Base-by-base conservation (phyloP, 1,140 invertebrate genomes). In the Orius laevigatus region DNA sequence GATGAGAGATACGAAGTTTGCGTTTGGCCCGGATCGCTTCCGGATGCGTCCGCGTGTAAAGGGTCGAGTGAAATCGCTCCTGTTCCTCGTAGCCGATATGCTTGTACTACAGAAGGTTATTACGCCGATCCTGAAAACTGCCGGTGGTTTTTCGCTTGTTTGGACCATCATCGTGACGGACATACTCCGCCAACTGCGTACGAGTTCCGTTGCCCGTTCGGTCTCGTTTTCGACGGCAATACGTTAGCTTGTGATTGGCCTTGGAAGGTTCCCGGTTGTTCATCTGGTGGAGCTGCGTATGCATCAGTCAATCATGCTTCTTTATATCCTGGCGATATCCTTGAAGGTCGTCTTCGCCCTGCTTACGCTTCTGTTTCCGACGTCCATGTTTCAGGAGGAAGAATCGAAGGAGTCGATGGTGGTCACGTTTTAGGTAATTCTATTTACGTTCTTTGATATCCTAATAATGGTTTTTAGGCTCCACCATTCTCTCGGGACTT, bases 41-140 rank as follows among this genome's bases (percentile, higher is more conserved):
- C 79, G 0, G 65, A 78, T 60, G 75, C 78, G 5, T 72, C 76
- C 4, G 74, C 81, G 4, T 87, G 83, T 60, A 73, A 61, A 46
- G 58, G 79, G 55, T 76, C 79, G 53, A 76, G 76, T 48, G 79
- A 83, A 69, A 81, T 83, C 14, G 76, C 78, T 1, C 79, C 79
- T 1, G 76, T 84, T 20, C 71, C 76, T 9, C 59, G 66, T 51
- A 62, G 71, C 31, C 66, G 79, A 59, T 78, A 80, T 62, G 58
- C 72, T 38, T 75, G 81, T 65, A 72, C 79, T 18, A 56, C 57
- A 1, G 55, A 65, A 70, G 79, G 79, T 46, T 78, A 82, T 57
- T 86, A 81, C 59, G 79, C 78, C 1, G 82, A 88, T 66, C 81
- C 81, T 0, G 76, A 82, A 60, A 84, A 88, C 62, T 87, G 84